phyloP scores from a whole-genome alignment of 2,113 vertebrate species.

The Zosterops hypoxanthus region DNA sequence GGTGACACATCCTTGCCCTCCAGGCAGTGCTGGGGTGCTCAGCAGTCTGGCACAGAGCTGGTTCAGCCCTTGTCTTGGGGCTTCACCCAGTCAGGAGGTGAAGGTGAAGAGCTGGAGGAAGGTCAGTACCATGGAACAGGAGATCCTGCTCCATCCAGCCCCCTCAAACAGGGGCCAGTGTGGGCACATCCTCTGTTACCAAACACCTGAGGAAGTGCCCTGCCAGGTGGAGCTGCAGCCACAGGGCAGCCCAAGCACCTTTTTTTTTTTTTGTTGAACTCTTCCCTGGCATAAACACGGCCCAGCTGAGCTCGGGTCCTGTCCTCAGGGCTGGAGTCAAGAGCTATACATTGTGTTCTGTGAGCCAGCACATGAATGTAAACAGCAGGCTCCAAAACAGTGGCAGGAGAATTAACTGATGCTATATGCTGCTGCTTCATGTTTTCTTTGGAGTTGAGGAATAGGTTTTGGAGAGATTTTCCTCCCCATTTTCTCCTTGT shows the following conservation, averaged over 20 bases:
- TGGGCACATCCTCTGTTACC: background rate
- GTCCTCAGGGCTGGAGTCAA: slow-evolving; percentile 51
- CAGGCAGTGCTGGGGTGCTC: too few species aligned
- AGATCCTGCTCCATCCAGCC: background rate
- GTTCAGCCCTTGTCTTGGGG: background rate
- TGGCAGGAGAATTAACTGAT: slow-evolving; percentile 67
- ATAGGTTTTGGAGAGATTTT: slow-evolving; percentile 67
- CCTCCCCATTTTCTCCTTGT: slow-evolving; percentile 42
- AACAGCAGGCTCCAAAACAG: slow-evolving; percentile 70
- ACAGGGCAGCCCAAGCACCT: background rate
- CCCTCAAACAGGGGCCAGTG: background rate
- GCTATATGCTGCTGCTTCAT: slow-evolving; percentile 61
- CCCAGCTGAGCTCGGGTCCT: background rate
- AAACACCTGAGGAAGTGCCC: background rate
- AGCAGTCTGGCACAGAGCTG: background rate
- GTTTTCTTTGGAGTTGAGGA: slow-evolving; percentile 66
- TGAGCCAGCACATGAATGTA: slow-evolving; percentile 52
- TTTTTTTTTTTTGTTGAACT: background rate
- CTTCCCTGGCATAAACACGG: fast-evolving
- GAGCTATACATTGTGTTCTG: slow-evolving; percentile 45
- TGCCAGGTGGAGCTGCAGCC: background rate
- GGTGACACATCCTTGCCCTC: background rate
- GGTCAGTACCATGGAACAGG: background rate
- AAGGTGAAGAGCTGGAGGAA: background rate
- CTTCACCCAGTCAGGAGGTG: background rate